A percentile compares a stretch with the other conserved stretches of the same genome.
Evolutionary conservation across 1,140 invertebrate species (phyloP).

Genomic region (Lasaia peninsularis): DNA sequence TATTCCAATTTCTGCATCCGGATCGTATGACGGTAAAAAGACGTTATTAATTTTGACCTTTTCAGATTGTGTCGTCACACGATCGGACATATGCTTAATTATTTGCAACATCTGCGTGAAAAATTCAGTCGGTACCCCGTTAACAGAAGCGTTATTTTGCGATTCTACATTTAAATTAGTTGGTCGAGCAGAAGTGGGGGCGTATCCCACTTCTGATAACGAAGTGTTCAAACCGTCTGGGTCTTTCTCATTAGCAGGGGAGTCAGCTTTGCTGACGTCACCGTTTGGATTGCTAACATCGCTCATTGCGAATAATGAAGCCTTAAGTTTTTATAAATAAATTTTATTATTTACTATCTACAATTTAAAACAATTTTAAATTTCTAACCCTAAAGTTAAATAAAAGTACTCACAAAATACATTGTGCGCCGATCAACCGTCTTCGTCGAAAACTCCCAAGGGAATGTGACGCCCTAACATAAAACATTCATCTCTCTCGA

Average conservation of each 20-base stretch:
- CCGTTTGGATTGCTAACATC: too few relatives aligned
- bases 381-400: too few relatives aligned
- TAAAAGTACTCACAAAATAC: too few relatives aligned
- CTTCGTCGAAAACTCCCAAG: too few relatives aligned
- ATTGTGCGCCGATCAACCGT: too few relatives aligned
- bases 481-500: too few relatives aligned
- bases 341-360: too few relatives aligned
- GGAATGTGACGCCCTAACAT: too few relatives aligned
- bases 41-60: constrained; percentile 32
- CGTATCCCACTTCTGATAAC: neutral
- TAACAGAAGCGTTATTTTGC: neutral
- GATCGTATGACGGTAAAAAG: constrained; percentile 35
- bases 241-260: neutral
- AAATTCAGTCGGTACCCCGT: constrained; percentile 23
- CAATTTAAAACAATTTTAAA: too few relatives aligned
- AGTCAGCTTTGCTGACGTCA: too few relatives aligned
- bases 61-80: constrained; percentile 13
- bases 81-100: constrained; percentile 31
- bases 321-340: too few relatives aligned
- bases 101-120: constrained; percentile 31
- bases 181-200: neutral
- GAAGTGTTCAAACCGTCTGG: neutral
- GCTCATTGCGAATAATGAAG: too few relatives aligned
- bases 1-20: constrained; percentile 27
- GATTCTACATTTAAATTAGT: neutral